These are phyloP conservation scores for Okamejei kenojei DNA, from an alignment of 2,797 vertebrate genomes.

Conservation along the genomic window DNA sequence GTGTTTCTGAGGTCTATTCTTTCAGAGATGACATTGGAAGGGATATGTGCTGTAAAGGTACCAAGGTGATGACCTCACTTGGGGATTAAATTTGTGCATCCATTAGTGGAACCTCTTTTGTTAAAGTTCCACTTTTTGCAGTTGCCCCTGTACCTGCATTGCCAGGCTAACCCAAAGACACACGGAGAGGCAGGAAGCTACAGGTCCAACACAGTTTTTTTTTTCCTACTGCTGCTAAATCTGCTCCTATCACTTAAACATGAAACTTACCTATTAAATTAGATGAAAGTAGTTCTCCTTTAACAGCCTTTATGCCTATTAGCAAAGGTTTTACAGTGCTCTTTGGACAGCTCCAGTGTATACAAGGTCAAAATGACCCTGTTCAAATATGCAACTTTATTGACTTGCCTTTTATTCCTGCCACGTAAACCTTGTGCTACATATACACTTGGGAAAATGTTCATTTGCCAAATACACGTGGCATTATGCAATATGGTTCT, in stretches of 20 bases:
- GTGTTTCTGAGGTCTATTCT: neutral
- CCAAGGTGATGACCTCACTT: neutral
- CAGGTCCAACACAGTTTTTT: too few species aligned
- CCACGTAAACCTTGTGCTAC: neutral
- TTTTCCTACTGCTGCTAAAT: too few species aligned
- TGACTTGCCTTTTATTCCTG: neutral
- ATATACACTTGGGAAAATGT: neutral
- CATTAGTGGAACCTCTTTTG: neutral
- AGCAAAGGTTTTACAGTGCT: neutral
- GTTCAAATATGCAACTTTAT: neutral
- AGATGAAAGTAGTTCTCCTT: neutral
- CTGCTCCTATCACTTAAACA: too few species aligned
- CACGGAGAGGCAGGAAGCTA: too few species aligned
- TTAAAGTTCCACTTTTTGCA: neutral
- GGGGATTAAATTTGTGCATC: neutral
- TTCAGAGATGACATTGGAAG: neutral
- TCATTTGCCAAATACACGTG: neutral
- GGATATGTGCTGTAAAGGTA: neutral
- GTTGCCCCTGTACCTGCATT: neutral
- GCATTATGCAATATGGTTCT: neutral
- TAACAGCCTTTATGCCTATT: neutral
- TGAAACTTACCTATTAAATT: neutral
- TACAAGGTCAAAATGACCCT: neutral
- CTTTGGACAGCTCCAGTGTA: neutral
- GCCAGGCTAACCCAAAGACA: neutral